Conservation (phyloP, 2,888 invertebrate genomes). For the Calliphora vomitoria region DNA sequence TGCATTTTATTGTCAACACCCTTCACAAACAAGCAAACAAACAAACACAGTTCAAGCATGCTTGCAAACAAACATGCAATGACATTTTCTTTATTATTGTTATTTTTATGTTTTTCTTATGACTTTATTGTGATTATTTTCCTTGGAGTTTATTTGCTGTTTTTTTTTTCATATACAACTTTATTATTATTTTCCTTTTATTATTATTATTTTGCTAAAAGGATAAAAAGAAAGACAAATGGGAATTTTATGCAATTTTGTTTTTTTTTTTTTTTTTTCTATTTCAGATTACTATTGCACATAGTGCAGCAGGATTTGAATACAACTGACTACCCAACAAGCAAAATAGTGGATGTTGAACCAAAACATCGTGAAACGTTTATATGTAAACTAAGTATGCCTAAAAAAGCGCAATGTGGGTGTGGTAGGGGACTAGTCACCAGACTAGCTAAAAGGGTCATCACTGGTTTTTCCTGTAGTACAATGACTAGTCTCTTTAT, state of each 20-base stretch:
- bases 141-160: slow-evolving; percentile 19
- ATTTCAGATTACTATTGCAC: neutral
- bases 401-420: no score
- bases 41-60: slow-evolving; percentile 21
- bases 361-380: no score
- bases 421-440: no score
- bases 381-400: no score
- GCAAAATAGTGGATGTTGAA: no score
- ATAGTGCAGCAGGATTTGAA: neutral
- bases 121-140: slow-evolving; percentile 40
- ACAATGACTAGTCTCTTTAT: no score
- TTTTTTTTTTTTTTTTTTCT: neutral
- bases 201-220: slow-evolving; percentile 16
- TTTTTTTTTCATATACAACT: slow-evolving; percentile 4
- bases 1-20: slow-evolving; percentile 62
- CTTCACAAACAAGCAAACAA: slow-evolving; percentile 40
- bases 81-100: slow-evolving; percentile 36
- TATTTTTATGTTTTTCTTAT: slow-evolving; percentile 12
- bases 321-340: no score
- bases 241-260: slow-evolving; percentile 41
- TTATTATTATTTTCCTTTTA: slow-evolving; percentile 31
- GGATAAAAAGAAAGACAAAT: slow-evolving; percentile 3
- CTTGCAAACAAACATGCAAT: slow-evolving; percentile 21
- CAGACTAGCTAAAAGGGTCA: no score
- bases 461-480: no score